Percentiles rank a stretch among this genome's conserved stretches.
phyloP scores from a whole-genome alignment of 2,888 invertebrate species.

The Harmothoe impar region DNA sequence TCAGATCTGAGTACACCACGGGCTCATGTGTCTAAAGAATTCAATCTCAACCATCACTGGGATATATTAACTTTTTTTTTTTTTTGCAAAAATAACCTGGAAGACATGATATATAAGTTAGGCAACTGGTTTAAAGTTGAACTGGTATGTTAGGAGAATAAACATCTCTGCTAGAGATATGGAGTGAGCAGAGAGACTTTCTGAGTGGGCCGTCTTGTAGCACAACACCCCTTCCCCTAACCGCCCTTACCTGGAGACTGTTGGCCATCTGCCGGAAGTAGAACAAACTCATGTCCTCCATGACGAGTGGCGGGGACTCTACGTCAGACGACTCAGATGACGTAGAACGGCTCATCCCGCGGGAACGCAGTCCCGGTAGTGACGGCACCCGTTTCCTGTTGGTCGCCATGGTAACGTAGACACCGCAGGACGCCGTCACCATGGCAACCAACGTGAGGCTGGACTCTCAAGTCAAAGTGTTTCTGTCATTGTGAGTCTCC shows the following conservation, averaged over 20 bases:
- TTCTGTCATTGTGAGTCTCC: not conserved
- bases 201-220: no score
- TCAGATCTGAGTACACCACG: no score
- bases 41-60: no score
- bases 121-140: no score
- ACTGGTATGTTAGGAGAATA: no score
- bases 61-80: no score
- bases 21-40: no score
- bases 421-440: not conserved
- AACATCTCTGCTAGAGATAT: no score
- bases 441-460: conserved; percentile 20
- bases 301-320: not conserved
- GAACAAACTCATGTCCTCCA: conserved; percentile 50
- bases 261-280: conserved; percentile 47
- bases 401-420: conserved; percentile 47
- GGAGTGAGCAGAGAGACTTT: no score
- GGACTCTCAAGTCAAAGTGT: not conserved
- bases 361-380: not conserved
- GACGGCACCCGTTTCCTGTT: not conserved
- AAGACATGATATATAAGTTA: no score
- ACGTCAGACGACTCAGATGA: conserved; percentile 47
- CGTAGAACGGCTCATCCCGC: conserved; percentile 12
- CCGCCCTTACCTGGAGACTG: conserved; percentile 40
- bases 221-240: no score
- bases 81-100: no score